Evolutionary conservation across 2,888 invertebrate species (phyloP), one percentile per base, ranked within the genome.

Genomic region (Drosophila infuscata): DNA sequence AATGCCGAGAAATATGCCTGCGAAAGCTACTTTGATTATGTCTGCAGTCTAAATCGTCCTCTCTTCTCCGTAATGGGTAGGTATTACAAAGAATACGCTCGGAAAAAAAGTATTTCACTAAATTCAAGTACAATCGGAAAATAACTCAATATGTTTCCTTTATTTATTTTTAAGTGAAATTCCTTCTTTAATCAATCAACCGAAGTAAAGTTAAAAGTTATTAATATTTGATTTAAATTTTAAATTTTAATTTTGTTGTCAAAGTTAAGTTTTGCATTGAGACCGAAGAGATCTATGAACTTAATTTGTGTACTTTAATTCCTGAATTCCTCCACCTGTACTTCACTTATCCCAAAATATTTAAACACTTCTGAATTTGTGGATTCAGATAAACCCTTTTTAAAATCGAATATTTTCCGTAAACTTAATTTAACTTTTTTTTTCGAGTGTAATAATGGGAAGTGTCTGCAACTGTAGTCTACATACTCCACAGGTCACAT

Each of bases 1-100:
- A 91, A 91, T 62, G 66, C 78, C 43, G 86, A 89, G 17, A 91
- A 90, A 59, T 86, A 90, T 66, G 91, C 92, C 8, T 92, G 92
- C 41, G 91, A 93, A 6, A 91, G 82, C 54, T 92, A 90, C 66
- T 92, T 71, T 54, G 93, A 92, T 56, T 89, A 92, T 57, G 93
- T 91, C 35, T 92, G 92, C 70, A 91, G 92, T 65, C 85, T 85
- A 3, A 91, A 92, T 82, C 81, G 88, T 7, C 92, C 92, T 0
- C 68, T 92, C 12, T 92, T 92, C 62, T 90, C 93, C 0, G 62
- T 93, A 3, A 79, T 92, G 89, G 92, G 92, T 88, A 77, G 65
- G 86, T 75, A 43, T 8, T 29, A 5, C 12, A 46, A 46, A 17
- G 11, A 25, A 46, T 25, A 53, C 15, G 5, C 3, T 3, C 6